Base-by-base conservation (phyloP, 2,888 invertebrate species). In the Acanthosoma haemorrhoidale region DNA sequence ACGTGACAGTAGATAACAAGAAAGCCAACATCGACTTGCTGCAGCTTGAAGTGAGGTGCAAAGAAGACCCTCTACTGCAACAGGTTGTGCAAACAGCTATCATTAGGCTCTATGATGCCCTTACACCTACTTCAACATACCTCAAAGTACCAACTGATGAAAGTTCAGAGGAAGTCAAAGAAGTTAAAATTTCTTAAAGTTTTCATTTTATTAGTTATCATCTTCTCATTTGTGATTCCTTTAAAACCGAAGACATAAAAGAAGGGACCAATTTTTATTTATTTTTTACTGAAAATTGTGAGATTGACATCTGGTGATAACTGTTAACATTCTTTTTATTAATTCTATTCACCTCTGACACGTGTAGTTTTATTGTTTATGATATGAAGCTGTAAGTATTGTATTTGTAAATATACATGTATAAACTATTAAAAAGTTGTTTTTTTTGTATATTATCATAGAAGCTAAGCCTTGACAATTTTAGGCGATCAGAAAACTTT, bases 51-150 rank as follows among this genome's bases (percentile, higher is more conserved):
- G 96, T 95, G 15, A 83, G 83, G 3, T 94, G 96, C 77, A 83
- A 86, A 0, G 89, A 87, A 13, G 96, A 96, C 81, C 91, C 90
- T 76, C 83, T 84, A 0, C 83, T 96, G 38, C 88, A 91, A 76
- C 91, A 93, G 78, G 88, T 90, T 73, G 89, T 96, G 2, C 88
- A 90, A 76, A 91, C 93, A 0, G 93, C 95, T 0, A 87, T 96
- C 31, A 84, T 84, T 36, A 92, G 94, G 79, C 82, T 97, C 70
- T 89, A 93, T 82, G 88, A 92, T 72, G 91, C 94, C 9, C 84
- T 96, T 2, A 89, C 86, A 1, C 87, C 87, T 4, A 83, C 84
- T 9, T 71, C 72, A 21, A 34, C 66, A 21, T 36, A 68, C 5
- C 61, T 72, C 9, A 64, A 64, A 31, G 11, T 31, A 31, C 41